A percentile compares a stretch with the other conserved stretches of the same genome.
Evolutionary conservation across 2,888 invertebrate species (phyloP).

Genomic region (Acronicta psi): DNA sequence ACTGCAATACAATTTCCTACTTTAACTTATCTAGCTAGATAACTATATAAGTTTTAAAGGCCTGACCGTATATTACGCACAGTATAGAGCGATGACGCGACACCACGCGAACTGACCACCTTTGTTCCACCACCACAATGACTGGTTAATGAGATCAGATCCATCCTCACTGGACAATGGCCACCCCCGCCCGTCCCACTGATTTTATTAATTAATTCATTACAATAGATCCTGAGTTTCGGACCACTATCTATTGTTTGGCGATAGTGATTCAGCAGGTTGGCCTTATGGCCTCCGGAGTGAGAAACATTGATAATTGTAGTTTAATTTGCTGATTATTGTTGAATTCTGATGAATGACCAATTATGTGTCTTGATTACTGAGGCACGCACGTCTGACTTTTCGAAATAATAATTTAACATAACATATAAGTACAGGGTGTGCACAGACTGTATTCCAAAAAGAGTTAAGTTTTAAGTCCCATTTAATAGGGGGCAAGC

Average conservation of each 20-base stretch:
- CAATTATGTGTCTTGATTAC: too few species aligned
- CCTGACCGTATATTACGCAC: slow-evolving; percentile 37
- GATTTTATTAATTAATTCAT: slow-evolving; percentile 89
- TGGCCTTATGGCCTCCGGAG: slow-evolving; percentile 59
- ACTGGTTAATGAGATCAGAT: slow-evolving; percentile 89
- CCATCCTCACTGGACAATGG: slow-evolving; percentile 85
- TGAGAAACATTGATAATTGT: slow-evolving; percentile 50
- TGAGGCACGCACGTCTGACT: too few species aligned
- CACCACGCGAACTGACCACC: slow-evolving; percentile 68
- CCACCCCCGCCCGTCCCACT: slow-evolving; percentile 73
- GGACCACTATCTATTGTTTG: slow-evolving; percentile 79
- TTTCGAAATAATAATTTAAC: too few species aligned
- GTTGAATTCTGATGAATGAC: slow-evolving; percentile 8
- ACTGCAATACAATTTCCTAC: too few species aligned
- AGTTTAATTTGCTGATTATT: slow-evolving; percentile 46
- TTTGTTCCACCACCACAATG: slow-evolving; percentile 84
- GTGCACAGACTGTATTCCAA: too few species aligned
- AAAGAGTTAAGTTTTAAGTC: too few species aligned
- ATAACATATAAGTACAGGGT: too few species aligned
- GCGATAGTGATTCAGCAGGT: slow-evolving; percentile 80
- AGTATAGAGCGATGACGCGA: slow-evolving; percentile 64
- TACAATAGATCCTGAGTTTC: slow-evolving; percentile 86
- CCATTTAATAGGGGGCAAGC: too few species aligned
- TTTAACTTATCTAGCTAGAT: too few species aligned
- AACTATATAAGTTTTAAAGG: too few species aligned